Evolutionary conservation across 2,113 vertebrate species (phyloP).

Genomic region (Amblyornis subalaris): DNA sequence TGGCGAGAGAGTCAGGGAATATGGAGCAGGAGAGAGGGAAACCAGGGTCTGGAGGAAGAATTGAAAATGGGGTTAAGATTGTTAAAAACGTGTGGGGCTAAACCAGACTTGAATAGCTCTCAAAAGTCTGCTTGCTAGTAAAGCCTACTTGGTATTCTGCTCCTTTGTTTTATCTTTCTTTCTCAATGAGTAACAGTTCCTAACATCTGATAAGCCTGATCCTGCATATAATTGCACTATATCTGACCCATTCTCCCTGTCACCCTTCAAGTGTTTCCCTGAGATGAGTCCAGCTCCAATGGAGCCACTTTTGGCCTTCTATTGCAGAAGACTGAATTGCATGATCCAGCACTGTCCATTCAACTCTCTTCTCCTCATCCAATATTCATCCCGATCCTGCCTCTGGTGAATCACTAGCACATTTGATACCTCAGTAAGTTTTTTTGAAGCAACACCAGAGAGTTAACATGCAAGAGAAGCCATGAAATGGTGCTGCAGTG

Average conservation of each 20-base stretch:
- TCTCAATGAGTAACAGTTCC: not conserved
- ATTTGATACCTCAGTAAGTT: not conserved
- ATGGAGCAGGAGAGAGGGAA: not conserved
- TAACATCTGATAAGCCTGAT: not conserved
- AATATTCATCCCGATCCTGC: not conserved
- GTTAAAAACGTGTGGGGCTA: not conserved
- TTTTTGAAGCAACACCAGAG: not conserved
- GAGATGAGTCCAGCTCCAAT: not conserved
- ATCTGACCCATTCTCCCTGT: not conserved
- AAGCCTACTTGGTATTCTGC: not conserved
- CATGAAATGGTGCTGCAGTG: not conserved
- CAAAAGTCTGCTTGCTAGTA: not conserved
- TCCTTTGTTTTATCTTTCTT: not conserved
- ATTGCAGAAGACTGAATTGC: not conserved
- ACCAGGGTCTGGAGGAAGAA: not conserved
- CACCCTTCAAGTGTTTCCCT: not conserved
- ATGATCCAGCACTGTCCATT: not conserved
- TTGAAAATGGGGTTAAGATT: not conserved
- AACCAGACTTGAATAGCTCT: not conserved
- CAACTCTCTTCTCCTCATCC: not conserved
- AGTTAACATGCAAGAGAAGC: not conserved
- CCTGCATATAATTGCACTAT: not conserved
- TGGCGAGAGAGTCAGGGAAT: accelerated
- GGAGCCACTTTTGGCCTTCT: not conserved
- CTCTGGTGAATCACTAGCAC: not conserved